Conservation (phyloP, 2,797 vertebrate species). For the Lateolabrax maculatus region DNA sequence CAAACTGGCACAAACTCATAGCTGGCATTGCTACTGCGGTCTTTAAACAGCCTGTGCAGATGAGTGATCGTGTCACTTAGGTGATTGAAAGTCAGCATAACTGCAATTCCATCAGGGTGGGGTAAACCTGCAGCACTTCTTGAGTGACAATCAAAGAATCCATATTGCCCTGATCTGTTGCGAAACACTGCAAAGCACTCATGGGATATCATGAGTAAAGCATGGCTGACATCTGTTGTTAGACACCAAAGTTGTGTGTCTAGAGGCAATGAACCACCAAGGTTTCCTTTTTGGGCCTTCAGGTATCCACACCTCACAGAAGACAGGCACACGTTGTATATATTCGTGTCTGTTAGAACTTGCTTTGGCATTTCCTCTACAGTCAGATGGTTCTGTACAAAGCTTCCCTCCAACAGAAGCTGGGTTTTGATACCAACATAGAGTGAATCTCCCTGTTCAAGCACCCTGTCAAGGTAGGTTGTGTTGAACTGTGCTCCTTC, state of each 20-base stretch:
- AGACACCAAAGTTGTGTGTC: background rate
- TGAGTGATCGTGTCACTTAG: background rate
- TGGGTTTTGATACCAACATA: background rate
- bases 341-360: background rate
- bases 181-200: background rate
- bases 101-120: background rate
- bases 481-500: background rate
- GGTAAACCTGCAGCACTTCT: background rate
- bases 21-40: background rate
- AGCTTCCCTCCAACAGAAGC: background rate
- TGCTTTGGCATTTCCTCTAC: constrained; percentile 1
- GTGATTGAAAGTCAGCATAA: background rate
- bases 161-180: background rate
- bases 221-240: background rate
- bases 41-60: background rate
- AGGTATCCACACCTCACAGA: background rate
- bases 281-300: background rate
- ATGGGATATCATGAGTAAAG: background rate
- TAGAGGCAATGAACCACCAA: background rate
- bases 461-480: background rate
- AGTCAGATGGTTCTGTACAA: background rate
- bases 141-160: background rate
- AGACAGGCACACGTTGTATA: background rate
- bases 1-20: background rate
- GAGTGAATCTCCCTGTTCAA: background rate